phyloP scores from a whole-genome alignment of 2,888 invertebrate species.

The Alloplasta piceator region DNA sequence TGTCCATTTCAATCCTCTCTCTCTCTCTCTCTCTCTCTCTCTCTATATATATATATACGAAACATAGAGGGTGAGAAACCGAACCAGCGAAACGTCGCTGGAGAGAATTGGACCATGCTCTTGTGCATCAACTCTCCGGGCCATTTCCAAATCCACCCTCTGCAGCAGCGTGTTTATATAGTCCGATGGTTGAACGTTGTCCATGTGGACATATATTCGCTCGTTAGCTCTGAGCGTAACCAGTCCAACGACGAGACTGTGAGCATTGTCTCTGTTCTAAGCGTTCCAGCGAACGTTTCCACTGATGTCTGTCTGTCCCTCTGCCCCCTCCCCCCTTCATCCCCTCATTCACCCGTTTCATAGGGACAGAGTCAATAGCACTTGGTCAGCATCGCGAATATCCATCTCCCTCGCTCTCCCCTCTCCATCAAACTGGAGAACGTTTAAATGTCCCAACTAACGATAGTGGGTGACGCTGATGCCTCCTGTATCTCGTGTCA shows the following conservation, averaged over 20 bases:
- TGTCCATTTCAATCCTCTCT: too few relatives aligned
- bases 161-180: slow-evolving; percentile 10
- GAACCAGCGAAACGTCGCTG: neutral
- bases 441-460: slow-evolving; percentile 29
- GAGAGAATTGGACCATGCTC: slow-evolving; percentile 22
- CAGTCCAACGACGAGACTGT: slow-evolving; percentile 35
- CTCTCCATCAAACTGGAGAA: slow-evolving; percentile 36
- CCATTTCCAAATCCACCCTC: neutral
- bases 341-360: neutral
- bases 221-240: slow-evolving; percentile 44
- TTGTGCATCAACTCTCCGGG: slow-evolving; percentile 18
- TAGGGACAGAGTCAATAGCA: neutral
- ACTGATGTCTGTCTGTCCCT: slow-evolving; percentile 24
- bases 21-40: too few relatives aligned
- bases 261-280: slow-evolving; percentile 38
- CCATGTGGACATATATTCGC: slow-evolving; percentile 41
- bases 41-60: neutral
- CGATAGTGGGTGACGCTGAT: slow-evolving; percentile 27
- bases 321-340: neutral
- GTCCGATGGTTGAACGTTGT: slow-evolving; percentile 29
- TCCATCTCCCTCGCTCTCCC: slow-evolving; percentile 10
- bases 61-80: neutral
- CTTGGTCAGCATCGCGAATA: too few relatives aligned
- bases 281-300: slow-evolving; percentile 27
- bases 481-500: slow-evolving; percentile 38